Conservation (phyloP, 2,797 vertebrate species). For the Anomalospiza imberbis region DNA sequence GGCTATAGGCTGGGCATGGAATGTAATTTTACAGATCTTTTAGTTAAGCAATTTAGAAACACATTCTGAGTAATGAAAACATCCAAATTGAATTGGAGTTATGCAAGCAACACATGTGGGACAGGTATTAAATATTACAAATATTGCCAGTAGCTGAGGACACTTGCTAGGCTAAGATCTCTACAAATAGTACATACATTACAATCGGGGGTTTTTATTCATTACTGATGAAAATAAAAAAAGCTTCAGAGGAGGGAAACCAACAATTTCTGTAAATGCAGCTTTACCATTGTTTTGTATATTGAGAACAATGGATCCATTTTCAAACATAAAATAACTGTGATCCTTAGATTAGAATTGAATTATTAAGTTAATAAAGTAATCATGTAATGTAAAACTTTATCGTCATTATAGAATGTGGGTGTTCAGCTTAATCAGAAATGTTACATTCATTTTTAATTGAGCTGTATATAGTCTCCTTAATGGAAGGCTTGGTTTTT, state of each 20-base stretch:
- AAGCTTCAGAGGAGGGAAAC: not conserved
- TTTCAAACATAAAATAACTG: slow-evolving; percentile 17
- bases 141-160: not conserved
- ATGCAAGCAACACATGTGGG: not conserved
- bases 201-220: not conserved
- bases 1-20: too few species aligned
- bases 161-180: not conserved
- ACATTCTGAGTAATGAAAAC: not conserved
- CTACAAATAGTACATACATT: not conserved
- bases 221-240: not conserved
- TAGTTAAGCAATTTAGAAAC: not conserved
- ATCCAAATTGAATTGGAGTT: not conserved
- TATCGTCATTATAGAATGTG: slow-evolving; percentile 3
- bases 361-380: slow-evolving; percentile 61
- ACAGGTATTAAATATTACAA: not conserved
- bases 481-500: slow-evolving; percentile 44
- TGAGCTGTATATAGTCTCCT: slow-evolving; percentile 29
- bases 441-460: slow-evolving; percentile 24
- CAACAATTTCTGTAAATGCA: not conserved
- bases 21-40: not conserved
- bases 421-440: slow-evolving; percentile 36
- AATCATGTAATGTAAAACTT: not conserved
- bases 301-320: not conserved
- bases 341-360: not conserved
- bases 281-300: not conserved